Base-by-base conservation (phyloP, 1,140 invertebrate species). In the Drosophila pandora region DNA sequence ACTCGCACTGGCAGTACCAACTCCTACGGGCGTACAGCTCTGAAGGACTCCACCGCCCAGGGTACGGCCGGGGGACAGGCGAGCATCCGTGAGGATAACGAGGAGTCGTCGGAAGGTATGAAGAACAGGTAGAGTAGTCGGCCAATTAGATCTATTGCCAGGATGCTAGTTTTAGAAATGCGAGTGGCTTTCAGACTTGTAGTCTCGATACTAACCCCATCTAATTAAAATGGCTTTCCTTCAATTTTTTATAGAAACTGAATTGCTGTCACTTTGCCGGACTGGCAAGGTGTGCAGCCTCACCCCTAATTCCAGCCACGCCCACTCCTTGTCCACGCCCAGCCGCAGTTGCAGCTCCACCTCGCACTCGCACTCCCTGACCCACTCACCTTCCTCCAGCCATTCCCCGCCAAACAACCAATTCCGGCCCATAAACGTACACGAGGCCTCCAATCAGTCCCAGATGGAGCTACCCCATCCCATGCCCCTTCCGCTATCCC, bases 21-120 rank as follows among this genome's bases (percentile, higher is more conserved):
- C 30, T 71, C 75, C 6, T 76, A 77, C n/a, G 74, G 75, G 9
- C 59, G 52, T 17, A 64, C 45, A 4, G 56, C 54, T 0, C 9
- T 21, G 0, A 30, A 34, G 0, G 48, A 53, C 2, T 10, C 48
- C 0, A 23, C 10, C 43, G 55, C 37, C 4, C 64, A 43, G 39
- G 9, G 9, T 34, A 23, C 21, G 6, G n/a, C 22, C 22, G 41
- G 55, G 0, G 49, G 65, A 1, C 78, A 83, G 55, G 65, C 77
- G 22, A 81, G 81, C 45, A 92, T 92, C 32, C 57, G 78, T 6
- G 91, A 92, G 64, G 91, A 91, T 49, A 82, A 76, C 49, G 90
- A 92, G 61, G 90, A 91, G 61, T 69, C 63, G 34, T 50, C 76
- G 87, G 91, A 92, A 92, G 91, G 91, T 92, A 92, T 91, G 91